Evolutionary conservation across 2,888 invertebrate species (phyloP), one percentile per base, ranked within the genome.

Genomic region (Camptogramma bilineatum): DNA sequence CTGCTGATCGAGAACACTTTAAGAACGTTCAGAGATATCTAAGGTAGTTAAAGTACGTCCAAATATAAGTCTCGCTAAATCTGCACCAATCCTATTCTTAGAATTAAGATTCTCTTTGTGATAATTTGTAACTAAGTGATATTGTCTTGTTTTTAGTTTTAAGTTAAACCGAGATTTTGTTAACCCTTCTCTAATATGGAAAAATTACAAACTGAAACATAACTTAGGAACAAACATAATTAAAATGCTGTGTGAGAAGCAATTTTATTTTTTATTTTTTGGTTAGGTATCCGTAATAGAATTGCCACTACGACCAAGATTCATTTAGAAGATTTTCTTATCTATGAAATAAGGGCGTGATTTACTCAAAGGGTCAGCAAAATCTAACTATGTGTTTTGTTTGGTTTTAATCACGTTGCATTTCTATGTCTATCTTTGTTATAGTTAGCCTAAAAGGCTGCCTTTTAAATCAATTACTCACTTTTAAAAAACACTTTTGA

Each of bases 121-220:
- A 70, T 72, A 66, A 66, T 62, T 62, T 66, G 67, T 66, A 64
- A 62, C 52, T 70, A 69, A 62, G 68, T 64, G 59, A 68, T 67
- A 68, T 52, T 61, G 50, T 64, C 13, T 39, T 39, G 52, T 64
- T 52, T 62, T 31, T 58, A 44, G 13, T 52, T 39, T 28, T n/a
- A 21, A 34, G 19, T 31, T 52, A 19, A 46, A 59, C 28, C 51
- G 7, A 59, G 34, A 16, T 51, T 51, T 62, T 53, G 8, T 17
- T 28, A 18, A 48, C 13, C 10, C 16, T 46, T 50, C 24, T 28
- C 13, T 13, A 39, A n/a, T n/a, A n/a, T n/a, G n/a, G n/a, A n/a
- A n/a, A n/a, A n/a, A n/a, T n/a, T n/a, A n/a, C n/a, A n/a, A n/a
- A n/a, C n/a, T n/a, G n/a, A n/a, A n/a, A n/a, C n/a, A n/a, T n/a